Conservation (phyloP, 2,113 vertebrate genomes). For the Rattus norvegicus region GRCr8 NC_086027.1:83959001-83959500, state of each 20-base stretch:
- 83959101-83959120: constrained; percentile 79
- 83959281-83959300: constrained; percentile 85
- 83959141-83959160: constrained; percentile 90
- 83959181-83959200: constrained; percentile 84
- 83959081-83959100: constrained; percentile 84
- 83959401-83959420: constrained; percentile 81
- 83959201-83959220: constrained; percentile 86
- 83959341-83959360: constrained; percentile 88
- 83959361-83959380: constrained; percentile 86
- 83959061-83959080: constrained; percentile 83
- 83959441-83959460: constrained; percentile 92
- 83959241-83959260: constrained; percentile 93
- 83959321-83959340: constrained; percentile 84
- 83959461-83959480: constrained; percentile 96
- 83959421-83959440: constrained; percentile 89
- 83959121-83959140: constrained; percentile 92
- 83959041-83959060: constrained; percentile 85
- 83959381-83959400: constrained; percentile 82
- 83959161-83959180: constrained; percentile 81
- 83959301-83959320: constrained; percentile 86
- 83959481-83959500: constrained; percentile 88
- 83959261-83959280: constrained; percentile 88
- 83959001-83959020: constrained; percentile 84
- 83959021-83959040: constrained; percentile 71
- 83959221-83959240: constrained; percentile 90